These are phyloP conservation scores for Pipra filicauda DNA, from an alignment of 2,113 vertebrate species.

Conservation along the genomic window DNA sequence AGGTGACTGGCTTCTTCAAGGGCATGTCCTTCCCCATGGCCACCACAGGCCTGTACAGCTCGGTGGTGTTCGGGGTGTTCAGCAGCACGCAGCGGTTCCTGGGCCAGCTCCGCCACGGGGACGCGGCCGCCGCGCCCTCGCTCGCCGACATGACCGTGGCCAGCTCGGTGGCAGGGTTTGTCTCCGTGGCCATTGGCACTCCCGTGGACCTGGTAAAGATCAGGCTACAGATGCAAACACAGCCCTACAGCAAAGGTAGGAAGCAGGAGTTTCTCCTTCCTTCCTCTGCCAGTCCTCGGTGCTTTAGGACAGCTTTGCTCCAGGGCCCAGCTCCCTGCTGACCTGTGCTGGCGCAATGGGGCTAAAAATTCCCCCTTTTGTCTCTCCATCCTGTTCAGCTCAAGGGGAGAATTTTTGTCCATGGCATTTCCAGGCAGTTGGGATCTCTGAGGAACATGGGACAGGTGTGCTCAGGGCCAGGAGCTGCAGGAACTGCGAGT, in stretches of 20 bases:
- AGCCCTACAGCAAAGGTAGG: conserved; percentile 79
- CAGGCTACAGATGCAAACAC: conserved; percentile 93
- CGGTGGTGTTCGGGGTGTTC: conserved; percentile 91
- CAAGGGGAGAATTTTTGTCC: background rate
- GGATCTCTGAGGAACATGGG: background rate
- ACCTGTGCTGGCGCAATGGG: background rate
- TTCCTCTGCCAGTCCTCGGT: background rate
- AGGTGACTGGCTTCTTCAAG: conserved; percentile 93
- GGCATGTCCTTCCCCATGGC: conserved; percentile 96
- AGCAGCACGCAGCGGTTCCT: conserved; percentile 85
- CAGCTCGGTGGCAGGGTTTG: conserved; percentile 82
- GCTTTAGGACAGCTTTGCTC: background rate
- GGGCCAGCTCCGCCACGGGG: conserved; percentile 74
- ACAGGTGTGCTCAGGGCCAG: background rate
- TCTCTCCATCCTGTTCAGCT: background rate
- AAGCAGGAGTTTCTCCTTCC: background rate
- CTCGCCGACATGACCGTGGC: conserved; percentile 82
- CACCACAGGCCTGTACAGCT: conserved; percentile 90
- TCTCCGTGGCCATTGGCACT: conserved; percentile 86
- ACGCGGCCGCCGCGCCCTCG: conserved; percentile 3
- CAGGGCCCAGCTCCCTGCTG: background rate
- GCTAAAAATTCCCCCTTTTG: background rate
- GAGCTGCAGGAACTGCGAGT: background rate
- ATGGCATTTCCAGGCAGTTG: background rate
- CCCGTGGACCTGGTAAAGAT: conserved; percentile 96